These are phyloP conservation scores for Amiota minor DNA, from an alignment of 2,888 invertebrate species.

Conservation along the genomic window DNA sequence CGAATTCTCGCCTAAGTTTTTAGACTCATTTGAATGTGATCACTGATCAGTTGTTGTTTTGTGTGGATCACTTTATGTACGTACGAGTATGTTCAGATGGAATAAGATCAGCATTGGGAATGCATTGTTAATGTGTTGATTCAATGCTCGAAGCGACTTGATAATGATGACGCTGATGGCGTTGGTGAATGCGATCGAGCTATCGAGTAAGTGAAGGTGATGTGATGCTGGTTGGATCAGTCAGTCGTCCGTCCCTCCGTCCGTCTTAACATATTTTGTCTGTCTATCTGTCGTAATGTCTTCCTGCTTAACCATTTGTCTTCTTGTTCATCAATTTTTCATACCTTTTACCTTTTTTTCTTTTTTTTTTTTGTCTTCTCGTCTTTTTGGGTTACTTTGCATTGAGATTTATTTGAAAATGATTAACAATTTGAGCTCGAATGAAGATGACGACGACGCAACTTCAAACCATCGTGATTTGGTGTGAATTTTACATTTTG, in stretches of 20 bases:
- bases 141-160: slow-evolving; percentile 14
- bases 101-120: background rate
- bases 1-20: slow-evolving; percentile 60
- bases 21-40: slow-evolving; percentile 23
- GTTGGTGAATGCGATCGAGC: background rate
- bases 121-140: slow-evolving; percentile 21
- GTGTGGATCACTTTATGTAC: background rate
- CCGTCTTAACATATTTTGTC: background rate
- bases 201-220: background rate
- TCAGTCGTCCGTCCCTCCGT: background rate
- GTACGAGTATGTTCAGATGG: background rate
- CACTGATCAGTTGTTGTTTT: background rate
- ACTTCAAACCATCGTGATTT: slow-evolving; percentile 1
- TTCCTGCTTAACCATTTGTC: slow-evolving; percentile 1
- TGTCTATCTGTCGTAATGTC: too few relatives aligned
- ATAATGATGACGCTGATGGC: slow-evolving; percentile 7
- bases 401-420: slow-evolving; percentile 29
- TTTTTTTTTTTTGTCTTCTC: background rate
- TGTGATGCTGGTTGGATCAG: background rate
- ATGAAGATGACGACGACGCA: background rate
- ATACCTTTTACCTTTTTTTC: slow-evolving; percentile 4
- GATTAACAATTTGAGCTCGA: slow-evolving; percentile 22
- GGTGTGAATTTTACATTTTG: slow-evolving; percentile 20
- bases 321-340: slow-evolving; percentile 11
- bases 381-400: background rate